phyloP scores from a whole-genome alignment of 2,113 vertebrate species.

The Dromiciops gliroides region DNA sequence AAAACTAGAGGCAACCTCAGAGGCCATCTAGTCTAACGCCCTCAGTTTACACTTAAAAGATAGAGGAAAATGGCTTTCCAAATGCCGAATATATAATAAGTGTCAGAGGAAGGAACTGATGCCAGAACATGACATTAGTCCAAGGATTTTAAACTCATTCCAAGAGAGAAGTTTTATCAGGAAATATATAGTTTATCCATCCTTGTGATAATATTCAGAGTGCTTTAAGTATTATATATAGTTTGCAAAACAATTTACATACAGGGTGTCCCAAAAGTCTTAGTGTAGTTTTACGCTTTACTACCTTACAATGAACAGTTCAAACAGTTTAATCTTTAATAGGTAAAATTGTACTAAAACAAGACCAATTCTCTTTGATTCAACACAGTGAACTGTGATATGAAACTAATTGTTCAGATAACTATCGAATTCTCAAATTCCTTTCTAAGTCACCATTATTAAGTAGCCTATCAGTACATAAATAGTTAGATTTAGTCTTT shows the following conservation, averaged over 20 bases:
- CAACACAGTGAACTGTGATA: neutral
- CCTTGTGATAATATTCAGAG: neutral
- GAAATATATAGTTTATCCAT: slow-evolving; percentile 36
- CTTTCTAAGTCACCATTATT: neutral
- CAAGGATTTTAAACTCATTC: slow-evolving; percentile 52
- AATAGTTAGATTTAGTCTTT: neutral
- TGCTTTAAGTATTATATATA: too few species aligned
- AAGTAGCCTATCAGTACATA: neutral
- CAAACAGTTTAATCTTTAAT: neutral
- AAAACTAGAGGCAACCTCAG: neutral
- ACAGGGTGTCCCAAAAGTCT: too few species aligned
- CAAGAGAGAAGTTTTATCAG: slow-evolving; percentile 59
- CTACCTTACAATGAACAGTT: neutral
- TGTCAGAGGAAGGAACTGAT: neutral
- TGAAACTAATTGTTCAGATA: neutral
- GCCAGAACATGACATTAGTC: slow-evolving; percentile 1
- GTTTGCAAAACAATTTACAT: too few species aligned
- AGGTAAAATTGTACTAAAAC: neutral
- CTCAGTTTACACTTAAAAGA: neutral
- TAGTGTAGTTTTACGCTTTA: neutral
- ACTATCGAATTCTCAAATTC: neutral
- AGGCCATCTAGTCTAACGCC: too few species aligned
- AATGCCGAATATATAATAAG: neutral
- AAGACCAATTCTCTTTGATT: neutral
- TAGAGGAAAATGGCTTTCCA: neutral